Evolutionary conservation across 2,888 invertebrate species (phyloP).

Genomic region (Heteromurus nitidus): DNA sequence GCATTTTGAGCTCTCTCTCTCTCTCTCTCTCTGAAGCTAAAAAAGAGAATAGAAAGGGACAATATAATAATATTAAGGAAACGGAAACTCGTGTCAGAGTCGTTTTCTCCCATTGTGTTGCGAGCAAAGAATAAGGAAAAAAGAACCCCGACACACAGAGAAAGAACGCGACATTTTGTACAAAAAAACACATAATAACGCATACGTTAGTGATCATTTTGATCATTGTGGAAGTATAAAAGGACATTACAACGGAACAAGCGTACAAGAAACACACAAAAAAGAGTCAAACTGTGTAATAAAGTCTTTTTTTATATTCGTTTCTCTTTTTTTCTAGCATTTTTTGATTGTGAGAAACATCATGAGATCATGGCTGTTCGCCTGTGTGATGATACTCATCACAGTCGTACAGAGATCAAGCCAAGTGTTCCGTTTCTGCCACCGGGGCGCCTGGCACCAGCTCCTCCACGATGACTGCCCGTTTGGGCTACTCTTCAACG

Average conservation of each 20-base stretch:
- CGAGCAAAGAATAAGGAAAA: constrained; percentile 17
- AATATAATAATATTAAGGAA: constrained; percentile 54
- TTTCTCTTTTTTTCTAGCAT: too few relatives aligned
- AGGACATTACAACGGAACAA: too few relatives aligned
- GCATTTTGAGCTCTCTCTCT: too few relatives aligned
- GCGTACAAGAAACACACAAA: too few relatives aligned
- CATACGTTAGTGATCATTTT: constrained; percentile 53
- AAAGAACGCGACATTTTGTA: constrained; percentile 3
- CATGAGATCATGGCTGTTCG: constrained; percentile 36
- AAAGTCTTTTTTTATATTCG: too few relatives aligned
- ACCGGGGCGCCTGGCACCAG: constrained; percentile 62
- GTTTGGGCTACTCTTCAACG: constrained; percentile 60
- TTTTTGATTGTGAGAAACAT: too few relatives aligned
- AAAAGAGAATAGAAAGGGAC: constrained; percentile 20
- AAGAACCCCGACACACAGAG: too few relatives aligned
- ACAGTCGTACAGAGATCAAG: constrained; percentile 17
- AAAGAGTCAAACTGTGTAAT: too few relatives aligned
- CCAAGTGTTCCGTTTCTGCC: constrained; percentile 63
- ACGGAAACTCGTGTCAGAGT: constrained; percentile 56
- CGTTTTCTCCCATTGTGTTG: constrained; percentile 24
- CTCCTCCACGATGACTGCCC: constrained; percentile 54
- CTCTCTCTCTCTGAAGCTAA: too few relatives aligned
- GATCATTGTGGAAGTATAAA: constrained; percentile 26
- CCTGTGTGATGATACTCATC: constrained; percentile 45
- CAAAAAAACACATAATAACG: constrained; percentile 25